Percentiles rank a stretch among this genome's conserved stretches.
Conservation (phyloP, 2,113 vertebrate genomes). For the Saiga tatarica region DNA sequence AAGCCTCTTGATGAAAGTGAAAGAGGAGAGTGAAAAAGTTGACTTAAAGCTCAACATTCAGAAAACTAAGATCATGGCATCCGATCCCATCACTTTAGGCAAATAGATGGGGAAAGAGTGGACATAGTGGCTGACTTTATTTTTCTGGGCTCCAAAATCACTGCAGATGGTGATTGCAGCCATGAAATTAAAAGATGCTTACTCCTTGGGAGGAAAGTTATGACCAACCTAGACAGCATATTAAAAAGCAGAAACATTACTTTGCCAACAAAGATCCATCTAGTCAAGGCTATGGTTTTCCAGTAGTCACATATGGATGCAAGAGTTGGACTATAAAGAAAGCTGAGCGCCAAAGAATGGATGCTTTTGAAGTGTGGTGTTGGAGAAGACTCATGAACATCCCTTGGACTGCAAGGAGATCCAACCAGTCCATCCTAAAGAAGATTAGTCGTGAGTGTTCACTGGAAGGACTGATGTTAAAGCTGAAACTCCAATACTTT, state of each 20-base stretch:
- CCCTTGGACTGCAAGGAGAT: not conserved
- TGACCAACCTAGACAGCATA: not conserved
- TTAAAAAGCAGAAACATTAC: not conserved
- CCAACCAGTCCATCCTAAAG: not conserved
- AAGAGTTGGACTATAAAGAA: not conserved
- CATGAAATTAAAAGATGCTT: no score
- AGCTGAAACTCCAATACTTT: not conserved
- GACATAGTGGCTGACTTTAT: not conserved
- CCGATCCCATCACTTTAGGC: not conserved
- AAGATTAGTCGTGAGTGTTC: not conserved
- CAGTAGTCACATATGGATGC: not conserved
- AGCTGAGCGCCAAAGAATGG: rapidly evolving
- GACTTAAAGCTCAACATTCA: not conserved
- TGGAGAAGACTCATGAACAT: not conserved
- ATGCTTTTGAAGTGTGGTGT: not conserved
- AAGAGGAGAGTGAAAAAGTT: not conserved
- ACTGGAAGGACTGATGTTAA: not conserved
- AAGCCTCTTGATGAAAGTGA: not conserved
- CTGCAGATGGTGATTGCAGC: not conserved
- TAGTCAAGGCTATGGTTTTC: not conserved
- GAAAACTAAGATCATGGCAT: not conserved
- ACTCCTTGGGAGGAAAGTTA: not conserved
- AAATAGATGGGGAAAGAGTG: not conserved
- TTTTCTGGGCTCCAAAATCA: not conserved
- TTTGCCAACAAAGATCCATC: not conserved